phyloP scores from a whole-genome alignment of 2,113 vertebrate genomes.

The Lynx canadensis region DNA sequence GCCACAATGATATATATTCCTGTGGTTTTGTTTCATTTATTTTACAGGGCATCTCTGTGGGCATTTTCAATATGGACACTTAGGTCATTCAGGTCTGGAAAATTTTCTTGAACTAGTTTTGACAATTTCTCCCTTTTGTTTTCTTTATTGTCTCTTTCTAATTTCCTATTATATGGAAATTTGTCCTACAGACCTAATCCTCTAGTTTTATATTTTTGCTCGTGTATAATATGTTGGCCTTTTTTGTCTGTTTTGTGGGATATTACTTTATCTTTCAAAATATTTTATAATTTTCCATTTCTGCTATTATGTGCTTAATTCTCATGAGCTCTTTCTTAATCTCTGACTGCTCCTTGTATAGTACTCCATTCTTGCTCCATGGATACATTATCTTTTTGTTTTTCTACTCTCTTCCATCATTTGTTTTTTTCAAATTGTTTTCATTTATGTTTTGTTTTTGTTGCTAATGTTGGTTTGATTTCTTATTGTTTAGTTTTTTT shows the following conservation, averaged over 20 bases:
- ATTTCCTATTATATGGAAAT: background rate
- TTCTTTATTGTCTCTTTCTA: background rate
- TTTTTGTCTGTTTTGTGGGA: background rate
- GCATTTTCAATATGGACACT: background rate
- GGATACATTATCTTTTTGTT: background rate
- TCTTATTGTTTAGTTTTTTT: background rate
- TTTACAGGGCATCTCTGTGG: background rate
- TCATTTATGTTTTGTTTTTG: background rate
- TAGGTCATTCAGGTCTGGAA: background rate
- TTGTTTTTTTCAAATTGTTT: background rate
- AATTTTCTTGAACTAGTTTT: background rate
- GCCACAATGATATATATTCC: background rate
- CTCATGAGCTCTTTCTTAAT: background rate
- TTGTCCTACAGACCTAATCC: background rate
- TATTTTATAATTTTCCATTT: background rate
- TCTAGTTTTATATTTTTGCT: background rate
- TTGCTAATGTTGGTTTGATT: background rate
- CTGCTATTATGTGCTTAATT: background rate
- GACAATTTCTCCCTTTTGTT: background rate
- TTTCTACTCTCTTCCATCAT: background rate
- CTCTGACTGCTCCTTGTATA: background rate
- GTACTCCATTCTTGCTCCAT: background rate
- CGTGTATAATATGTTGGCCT: background rate
- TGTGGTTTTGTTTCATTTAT: background rate
- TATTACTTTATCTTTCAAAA: background rate